Evolutionary conservation across 2,888 invertebrate genomes (phyloP).

Genomic region (Harpalus rufipes): DNA sequence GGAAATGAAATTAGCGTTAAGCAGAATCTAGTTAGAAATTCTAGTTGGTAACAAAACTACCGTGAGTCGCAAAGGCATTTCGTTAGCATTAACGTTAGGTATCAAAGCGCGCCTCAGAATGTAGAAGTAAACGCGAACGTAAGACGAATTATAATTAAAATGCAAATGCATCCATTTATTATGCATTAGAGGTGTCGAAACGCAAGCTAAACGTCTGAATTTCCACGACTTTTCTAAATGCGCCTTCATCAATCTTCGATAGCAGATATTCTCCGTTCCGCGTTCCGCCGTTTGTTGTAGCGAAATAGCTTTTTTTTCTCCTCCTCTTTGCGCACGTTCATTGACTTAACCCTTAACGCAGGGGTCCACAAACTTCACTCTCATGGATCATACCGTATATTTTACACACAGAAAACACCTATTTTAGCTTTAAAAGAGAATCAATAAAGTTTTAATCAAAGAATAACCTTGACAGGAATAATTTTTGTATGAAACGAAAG

Average conservation of each 20-base stretch:
- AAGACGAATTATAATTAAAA: slow-evolving; percentile 62
- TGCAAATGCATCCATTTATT: slow-evolving; percentile 63
- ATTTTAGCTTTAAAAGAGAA: no score
- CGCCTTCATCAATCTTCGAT: slow-evolving; percentile 66
- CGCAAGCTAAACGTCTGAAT: slow-evolving; percentile 55
- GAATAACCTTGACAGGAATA: no score
- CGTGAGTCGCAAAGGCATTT: slow-evolving; percentile 42
- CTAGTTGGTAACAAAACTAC: slow-evolving; percentile 47
- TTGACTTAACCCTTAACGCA: slow-evolving; percentile 54
- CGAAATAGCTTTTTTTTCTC: slow-evolving; percentile 65
- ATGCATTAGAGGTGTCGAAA: slow-evolving; percentile 61
- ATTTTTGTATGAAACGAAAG: no score
- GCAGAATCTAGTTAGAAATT: slow-evolving; percentile 50
- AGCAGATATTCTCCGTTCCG: slow-evolving; percentile 48
- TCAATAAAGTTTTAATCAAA: no score
- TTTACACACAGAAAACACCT: no score
- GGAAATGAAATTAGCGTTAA: slow-evolving; percentile 49
- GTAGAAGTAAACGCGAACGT: slow-evolving; percentile 40
- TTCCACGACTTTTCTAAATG: slow-evolving; percentile 60
- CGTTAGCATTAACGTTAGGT: slow-evolving; percentile 8
- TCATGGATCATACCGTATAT: no score
- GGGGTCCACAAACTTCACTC: no score
- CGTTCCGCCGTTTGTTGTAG: slow-evolving; percentile 60
- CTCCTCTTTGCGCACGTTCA: slow-evolving; percentile 49
- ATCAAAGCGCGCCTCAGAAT: slow-evolving; percentile 17